Conservation (phyloP, 2,113 vertebrate genomes). For the Apus apus region DNA sequence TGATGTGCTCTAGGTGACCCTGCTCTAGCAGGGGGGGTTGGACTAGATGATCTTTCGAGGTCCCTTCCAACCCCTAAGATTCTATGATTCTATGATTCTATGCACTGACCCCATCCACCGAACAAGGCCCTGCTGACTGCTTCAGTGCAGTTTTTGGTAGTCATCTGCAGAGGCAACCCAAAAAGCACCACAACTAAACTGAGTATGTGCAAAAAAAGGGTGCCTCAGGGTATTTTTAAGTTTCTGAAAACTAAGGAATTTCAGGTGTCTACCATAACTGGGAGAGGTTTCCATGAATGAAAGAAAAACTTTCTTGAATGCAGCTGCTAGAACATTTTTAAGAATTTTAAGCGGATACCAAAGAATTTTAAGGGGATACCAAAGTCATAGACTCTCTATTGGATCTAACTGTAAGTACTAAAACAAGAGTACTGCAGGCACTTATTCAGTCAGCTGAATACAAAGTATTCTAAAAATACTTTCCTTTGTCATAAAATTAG, state of each 20-base stretch:
- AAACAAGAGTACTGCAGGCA: not conserved
- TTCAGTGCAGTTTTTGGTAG: not conserved
- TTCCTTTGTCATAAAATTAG: not conserved
- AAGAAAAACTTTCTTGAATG: not conserved
- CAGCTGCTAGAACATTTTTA: not conserved
- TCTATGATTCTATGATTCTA: too few species aligned
- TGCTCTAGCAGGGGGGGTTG: too few species aligned
- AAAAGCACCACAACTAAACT: not conserved
- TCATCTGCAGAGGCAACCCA: not conserved
- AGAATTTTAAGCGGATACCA: not conserved
- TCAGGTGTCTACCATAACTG: not conserved
- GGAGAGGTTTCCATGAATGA: not conserved
- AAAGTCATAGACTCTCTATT: not conserved
- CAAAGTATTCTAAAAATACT: conserved; percentile 4
- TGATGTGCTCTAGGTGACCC: too few species aligned
- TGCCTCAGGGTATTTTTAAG: not conserved
- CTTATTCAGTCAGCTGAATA: not conserved
- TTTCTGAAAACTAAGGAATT: conserved; percentile 13
- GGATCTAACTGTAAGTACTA: not conserved
- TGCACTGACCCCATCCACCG: not conserved
- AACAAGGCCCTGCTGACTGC: not conserved
- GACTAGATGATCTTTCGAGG: too few species aligned
- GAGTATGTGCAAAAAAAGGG: not conserved
- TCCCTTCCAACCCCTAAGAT: too few species aligned
- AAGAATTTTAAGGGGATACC: not conserved